phyloP scores from a whole-genome alignment of 2,888 invertebrate species.

The Uloborus plumipes region DNA sequence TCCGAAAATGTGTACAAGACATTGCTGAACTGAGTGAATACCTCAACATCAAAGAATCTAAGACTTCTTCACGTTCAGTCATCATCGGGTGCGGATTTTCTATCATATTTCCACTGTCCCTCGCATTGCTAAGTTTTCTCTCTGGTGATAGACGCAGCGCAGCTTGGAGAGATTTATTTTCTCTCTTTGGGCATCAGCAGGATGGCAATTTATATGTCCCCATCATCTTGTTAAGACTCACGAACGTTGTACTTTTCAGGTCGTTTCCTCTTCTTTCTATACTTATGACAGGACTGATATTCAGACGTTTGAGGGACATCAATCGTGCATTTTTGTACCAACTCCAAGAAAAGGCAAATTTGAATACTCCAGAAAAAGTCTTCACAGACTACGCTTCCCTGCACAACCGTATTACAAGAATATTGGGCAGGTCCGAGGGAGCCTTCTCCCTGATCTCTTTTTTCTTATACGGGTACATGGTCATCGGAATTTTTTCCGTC shows the following conservation, averaged over 20 bases:
- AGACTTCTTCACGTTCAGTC: conserved; percentile 1
- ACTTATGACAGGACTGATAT: conserved; percentile 33
- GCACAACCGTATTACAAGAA: conserved; percentile 38
- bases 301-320: conserved; percentile 40
- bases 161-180: neutral
- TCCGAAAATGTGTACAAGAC: conserved; percentile 25
- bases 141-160: neutral
- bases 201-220: neutral
- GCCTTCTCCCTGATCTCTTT: conserved; percentile 35
- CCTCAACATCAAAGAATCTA: conserved; percentile 5
- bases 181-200: conserved; percentile 9
- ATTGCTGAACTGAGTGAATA: conserved; percentile 34
- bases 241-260: conserved; percentile 16
- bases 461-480: conserved; percentile 55
- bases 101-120: conserved; percentile 19
- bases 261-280: conserved; percentile 26
- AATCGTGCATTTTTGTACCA: conserved; percentile 23
- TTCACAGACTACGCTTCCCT: conserved; percentile 42
- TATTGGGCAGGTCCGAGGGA: conserved; percentile 30
- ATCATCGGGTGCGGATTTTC: conserved; percentile 18
- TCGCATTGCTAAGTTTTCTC: conserved; percentile 10
- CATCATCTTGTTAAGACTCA: neutral
- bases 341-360: conserved; percentile 26
- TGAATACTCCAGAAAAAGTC: conserved; percentile 22
- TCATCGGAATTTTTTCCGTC: conserved; percentile 51